These are phyloP conservation scores for Rynchops niger DNA, from an alignment of 2,113 vertebrate species.

Conservation along the genomic window DNA sequence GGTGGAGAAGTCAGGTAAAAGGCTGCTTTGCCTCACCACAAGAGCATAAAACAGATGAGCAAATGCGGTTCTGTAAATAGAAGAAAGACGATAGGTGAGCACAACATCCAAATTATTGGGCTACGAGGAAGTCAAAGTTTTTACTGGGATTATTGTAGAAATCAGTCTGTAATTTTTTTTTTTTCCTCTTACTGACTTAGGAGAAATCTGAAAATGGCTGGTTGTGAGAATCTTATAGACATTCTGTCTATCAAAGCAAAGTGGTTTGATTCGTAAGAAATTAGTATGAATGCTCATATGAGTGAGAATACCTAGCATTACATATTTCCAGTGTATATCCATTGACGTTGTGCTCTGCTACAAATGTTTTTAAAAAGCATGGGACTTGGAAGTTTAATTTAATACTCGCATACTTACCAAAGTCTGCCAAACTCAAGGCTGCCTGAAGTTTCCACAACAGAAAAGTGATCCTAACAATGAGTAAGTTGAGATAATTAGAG, in stretches of 20 bases:
- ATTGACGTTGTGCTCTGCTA: neutral
- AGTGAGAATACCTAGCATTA: neutral
- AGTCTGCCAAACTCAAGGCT: neutral
- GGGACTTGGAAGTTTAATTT: neutral
- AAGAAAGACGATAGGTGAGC: neutral
- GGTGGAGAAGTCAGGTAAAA: neutral
- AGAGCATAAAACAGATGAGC: neutral
- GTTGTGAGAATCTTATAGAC: neutral
- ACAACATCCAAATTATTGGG: neutral
- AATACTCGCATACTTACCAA: neutral
- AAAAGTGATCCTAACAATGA: slow-evolving; percentile 4
- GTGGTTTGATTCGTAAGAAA: neutral
- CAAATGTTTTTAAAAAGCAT: neutral
- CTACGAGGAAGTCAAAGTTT: neutral
- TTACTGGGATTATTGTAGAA: neutral
- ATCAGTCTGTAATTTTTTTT: neutral
- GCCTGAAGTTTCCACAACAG: neutral
- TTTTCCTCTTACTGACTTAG: neutral
- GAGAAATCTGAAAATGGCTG: neutral
- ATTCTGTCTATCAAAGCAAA: neutral
- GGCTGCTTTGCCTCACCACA: neutral
- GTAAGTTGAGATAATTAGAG: neutral
- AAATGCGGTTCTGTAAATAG: neutral
- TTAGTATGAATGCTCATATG: neutral
- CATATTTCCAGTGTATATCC: neutral